Conservation (phyloP, 2,113 vertebrate species). For the Apteryx owenii region DNA sequence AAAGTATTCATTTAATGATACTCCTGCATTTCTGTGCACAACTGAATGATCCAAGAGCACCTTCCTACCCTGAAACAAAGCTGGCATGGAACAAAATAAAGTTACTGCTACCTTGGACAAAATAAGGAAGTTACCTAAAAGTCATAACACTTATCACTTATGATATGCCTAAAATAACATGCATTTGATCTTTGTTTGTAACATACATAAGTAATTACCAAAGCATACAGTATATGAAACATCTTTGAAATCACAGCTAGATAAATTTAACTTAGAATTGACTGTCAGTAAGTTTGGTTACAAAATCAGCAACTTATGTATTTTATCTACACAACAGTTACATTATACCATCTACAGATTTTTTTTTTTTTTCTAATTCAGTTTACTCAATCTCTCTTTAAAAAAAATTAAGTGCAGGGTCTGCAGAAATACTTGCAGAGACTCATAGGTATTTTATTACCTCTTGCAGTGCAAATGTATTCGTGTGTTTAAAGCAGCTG, state of each 20-base stretch:
- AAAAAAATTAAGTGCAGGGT: neutral
- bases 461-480: constrained; percentile 24
- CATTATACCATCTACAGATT: neutral
- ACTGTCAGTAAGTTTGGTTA: neutral
- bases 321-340: neutral
- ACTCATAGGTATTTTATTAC: neutral
- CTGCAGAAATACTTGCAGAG: constrained; percentile 16
- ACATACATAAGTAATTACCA: neutral
- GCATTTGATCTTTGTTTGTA: neutral
- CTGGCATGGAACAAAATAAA: neutral
- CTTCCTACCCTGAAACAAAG: neutral
- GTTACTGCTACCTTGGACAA: neutral
- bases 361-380: neutral
- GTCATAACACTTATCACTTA: neutral
- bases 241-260: neutral
- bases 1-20: neutral
- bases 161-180: neutral
- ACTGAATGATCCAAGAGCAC: neutral
- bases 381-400: neutral
- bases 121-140: neutral
- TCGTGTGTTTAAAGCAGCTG: constrained; percentile 27
- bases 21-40: neutral
- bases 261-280: neutral
- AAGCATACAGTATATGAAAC: neutral
- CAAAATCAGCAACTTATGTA: neutral